These are phyloP conservation scores for Caprella mutica DNA, from an alignment of 2,888 invertebrate species.

Conservation along the genomic window DNA sequence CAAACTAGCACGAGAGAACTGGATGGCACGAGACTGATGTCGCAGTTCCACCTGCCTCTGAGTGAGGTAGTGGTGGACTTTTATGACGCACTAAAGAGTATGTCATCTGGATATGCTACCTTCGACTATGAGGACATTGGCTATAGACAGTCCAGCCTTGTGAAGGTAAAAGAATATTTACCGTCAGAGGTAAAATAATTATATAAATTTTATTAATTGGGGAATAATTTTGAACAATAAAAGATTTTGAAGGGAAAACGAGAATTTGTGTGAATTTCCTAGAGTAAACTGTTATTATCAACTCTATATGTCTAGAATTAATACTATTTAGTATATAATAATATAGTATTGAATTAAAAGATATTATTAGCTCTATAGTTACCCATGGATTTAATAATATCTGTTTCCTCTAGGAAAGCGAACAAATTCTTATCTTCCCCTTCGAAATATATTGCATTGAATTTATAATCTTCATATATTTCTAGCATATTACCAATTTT, in stretches of 20 bases:
- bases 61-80: constrained; percentile 92
- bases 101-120: constrained; percentile 88
- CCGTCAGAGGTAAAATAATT: neutral
- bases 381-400: too few species aligned
- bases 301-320: too few species aligned
- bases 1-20: constrained; percentile 61
- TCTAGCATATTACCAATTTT: neutral
- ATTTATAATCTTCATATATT: too few species aligned
- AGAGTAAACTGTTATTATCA: too few species aligned
- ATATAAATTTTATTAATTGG: neutral
- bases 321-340: too few species aligned
- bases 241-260: too few species aligned
- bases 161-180: constrained; percentile 50
- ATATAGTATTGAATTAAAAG: too few species aligned
- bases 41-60: constrained; percentile 73
- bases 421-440: too few species aligned
- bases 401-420: too few species aligned
- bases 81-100: constrained; percentile 76
- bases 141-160: constrained; percentile 60
- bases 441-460: too few species aligned
- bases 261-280: too few species aligned
- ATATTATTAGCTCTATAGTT: too few species aligned
- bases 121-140: constrained; percentile 86
- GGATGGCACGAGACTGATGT: constrained; percentile 66
- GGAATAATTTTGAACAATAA: neutral